These are phyloP conservation scores for Metacarcinus magister DNA, from an alignment of 2,888 invertebrate genomes.

Conservation along the genomic window DNA sequence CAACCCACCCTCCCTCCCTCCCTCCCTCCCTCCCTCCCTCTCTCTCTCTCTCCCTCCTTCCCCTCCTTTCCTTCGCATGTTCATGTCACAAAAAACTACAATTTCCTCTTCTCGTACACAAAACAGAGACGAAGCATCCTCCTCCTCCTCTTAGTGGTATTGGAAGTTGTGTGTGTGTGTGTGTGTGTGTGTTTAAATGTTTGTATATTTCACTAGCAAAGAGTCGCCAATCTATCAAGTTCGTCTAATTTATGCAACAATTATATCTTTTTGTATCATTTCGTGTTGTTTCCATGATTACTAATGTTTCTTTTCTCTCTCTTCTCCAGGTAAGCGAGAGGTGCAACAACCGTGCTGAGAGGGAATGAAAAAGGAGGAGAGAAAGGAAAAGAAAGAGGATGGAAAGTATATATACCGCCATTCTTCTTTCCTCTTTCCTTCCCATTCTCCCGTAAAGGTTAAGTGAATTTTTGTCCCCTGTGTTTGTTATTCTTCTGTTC, in stretches of 20 bases:
- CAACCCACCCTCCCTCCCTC: background rate
- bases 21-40: background rate
- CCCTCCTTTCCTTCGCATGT: background rate
- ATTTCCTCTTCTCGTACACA: conserved; percentile 6
- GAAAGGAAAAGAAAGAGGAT: background rate
- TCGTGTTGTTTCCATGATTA: background rate
- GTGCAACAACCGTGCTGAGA: background rate
- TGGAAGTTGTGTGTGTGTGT: background rate
- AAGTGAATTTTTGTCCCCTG: background rate
- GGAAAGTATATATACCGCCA: background rate
- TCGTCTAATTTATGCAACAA: too few relatives aligned
- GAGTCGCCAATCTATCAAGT: too few relatives aligned
- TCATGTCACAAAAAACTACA: background rate
- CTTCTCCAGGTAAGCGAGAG: background rate
- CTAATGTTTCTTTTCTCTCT: background rate
- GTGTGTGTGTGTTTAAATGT: conserved; percentile 41
- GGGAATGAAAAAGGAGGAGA: background rate
- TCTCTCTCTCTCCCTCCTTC: background rate
- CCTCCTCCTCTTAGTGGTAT: background rate
- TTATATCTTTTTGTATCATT: too few relatives aligned
- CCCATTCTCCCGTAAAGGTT: background rate
- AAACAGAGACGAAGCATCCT: background rate
- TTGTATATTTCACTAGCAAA: background rate
- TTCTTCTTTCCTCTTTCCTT: conserved; percentile 35
- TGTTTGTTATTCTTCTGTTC: background rate